A percentile compares a stretch with the other conserved stretches of the same genome.
Conservation (phyloP, 2,797 vertebrate species). For the Enteromius viviparus region DNA sequence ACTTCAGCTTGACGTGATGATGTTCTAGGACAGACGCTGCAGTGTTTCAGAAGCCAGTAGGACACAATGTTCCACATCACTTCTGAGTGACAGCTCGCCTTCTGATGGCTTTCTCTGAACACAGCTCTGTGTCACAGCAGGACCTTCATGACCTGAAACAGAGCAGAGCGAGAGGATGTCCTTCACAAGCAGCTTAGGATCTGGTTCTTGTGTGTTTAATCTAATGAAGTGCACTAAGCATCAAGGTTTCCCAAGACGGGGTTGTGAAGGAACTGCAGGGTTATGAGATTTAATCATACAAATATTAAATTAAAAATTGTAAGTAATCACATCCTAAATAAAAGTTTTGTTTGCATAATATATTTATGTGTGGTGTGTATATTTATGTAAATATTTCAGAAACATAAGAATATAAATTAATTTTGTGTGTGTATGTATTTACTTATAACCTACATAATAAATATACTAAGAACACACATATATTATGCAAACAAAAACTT, state of each 20-base stretch:
- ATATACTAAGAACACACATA: no score
- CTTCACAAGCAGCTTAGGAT: not conserved
- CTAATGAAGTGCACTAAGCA: no score
- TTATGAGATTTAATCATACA: not conserved
- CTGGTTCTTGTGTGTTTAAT: not conserved
- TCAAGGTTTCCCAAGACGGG: not conserved
- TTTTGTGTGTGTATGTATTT: no score
- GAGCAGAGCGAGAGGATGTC: not conserved
- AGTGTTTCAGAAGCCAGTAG: not conserved
- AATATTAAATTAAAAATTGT: no score
- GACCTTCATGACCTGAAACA: not conserved
- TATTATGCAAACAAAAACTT: no score
- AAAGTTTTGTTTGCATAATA: no score
- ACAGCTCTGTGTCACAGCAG: not conserved
- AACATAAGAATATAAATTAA: no score
- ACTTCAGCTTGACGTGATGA: not conserved
- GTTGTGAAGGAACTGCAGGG: not conserved
- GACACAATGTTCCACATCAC: not conserved
- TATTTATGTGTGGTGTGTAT: no score
- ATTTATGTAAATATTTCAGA: no score
- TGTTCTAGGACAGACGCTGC: slow-evolving; percentile 5
- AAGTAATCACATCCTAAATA: no score
- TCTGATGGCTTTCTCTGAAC: not conserved
- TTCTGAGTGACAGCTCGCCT: not conserved
- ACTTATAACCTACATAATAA: no score